Conservation (phyloP, 2,888 invertebrate species). For the Campaea margaritaria region DNA sequence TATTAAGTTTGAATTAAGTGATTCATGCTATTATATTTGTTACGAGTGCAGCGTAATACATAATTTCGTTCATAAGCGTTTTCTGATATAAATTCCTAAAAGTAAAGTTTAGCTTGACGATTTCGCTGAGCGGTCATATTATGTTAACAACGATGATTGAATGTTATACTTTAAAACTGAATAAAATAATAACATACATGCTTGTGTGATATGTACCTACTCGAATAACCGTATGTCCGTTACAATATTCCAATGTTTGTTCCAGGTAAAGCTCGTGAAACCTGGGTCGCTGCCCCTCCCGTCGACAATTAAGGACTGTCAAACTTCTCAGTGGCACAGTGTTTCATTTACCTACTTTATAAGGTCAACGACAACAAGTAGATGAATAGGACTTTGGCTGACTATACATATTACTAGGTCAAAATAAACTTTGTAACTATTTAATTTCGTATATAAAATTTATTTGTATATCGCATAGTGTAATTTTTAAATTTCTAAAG, state of each 20-base stretch:
- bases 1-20: neutral
- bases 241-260: slow-evolving; percentile 56
- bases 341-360: slow-evolving; percentile 53
- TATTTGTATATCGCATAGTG: slow-evolving; percentile 69
- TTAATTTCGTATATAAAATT: slow-evolving; percentile 66
- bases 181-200: too few species aligned
- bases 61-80: too few species aligned
- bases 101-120: neutral
- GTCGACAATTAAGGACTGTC: slow-evolving; percentile 58
- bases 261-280: slow-evolving; percentile 79
- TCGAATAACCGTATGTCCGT: neutral
- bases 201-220: too few species aligned
- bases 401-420: slow-evolving; percentile 54
- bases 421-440: slow-evolving; percentile 58
- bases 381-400: slow-evolving; percentile 55
- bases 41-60: neutral
- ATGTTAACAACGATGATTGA: too few species aligned
- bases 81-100: too few species aligned
- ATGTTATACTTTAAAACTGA: too few species aligned
- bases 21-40: neutral
- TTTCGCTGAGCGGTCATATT: too few species aligned
- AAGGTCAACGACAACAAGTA: slow-evolving; percentile 53
- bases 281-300: slow-evolving; percentile 69
- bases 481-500: slow-evolving; percentile 65
- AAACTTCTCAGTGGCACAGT: slow-evolving; percentile 72